Evolutionary conservation across 2,888 invertebrate species (phyloP).

Genomic region (Listrodromus nycthemerus): DNA sequence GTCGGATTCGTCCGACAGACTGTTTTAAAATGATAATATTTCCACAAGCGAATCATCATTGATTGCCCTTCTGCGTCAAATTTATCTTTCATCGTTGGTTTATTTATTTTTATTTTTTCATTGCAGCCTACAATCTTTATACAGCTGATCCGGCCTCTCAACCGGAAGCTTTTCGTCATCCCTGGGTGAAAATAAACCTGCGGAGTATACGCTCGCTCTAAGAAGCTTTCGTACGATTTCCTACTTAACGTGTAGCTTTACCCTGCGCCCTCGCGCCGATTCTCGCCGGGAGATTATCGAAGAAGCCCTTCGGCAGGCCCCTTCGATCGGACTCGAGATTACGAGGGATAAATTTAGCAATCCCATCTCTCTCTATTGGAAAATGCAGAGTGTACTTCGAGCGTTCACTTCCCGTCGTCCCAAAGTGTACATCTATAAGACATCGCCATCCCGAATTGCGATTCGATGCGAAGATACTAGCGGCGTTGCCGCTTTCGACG

Average conservation of each 20-base stretch:
- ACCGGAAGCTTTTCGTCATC: slow-evolving; percentile 8
- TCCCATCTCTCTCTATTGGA: slow-evolving; percentile 42
- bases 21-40: slow-evolving; percentile 11
- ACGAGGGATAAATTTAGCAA: slow-evolving; percentile 39
- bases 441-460: background rate
- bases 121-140: background rate
- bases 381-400: slow-evolving; percentile 13
- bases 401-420: background rate
- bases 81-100: background rate
- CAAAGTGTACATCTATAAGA: background rate
- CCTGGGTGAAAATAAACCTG: background rate
- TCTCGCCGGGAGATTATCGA: background rate
- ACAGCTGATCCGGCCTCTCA: slow-evolving; percentile 1
- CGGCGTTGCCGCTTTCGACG: background rate
- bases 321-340: slow-evolving; percentile 25
- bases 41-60: background rate
- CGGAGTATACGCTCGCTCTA: background rate
- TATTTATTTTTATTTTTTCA: background rate
- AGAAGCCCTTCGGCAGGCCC: background rate
- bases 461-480: slow-evolving; percentile 1
- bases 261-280: background rate
- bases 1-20: background rate
- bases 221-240: slow-evolving; percentile 26
- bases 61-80: background rate
- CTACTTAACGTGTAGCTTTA: background rate